Percentiles rank a stretch among this genome's conserved stretches.
These are phyloP conservation scores for Mactromeris polynyma DNA, from an alignment of 2,888 invertebrate genomes.

Conservation along the genomic window DNA sequence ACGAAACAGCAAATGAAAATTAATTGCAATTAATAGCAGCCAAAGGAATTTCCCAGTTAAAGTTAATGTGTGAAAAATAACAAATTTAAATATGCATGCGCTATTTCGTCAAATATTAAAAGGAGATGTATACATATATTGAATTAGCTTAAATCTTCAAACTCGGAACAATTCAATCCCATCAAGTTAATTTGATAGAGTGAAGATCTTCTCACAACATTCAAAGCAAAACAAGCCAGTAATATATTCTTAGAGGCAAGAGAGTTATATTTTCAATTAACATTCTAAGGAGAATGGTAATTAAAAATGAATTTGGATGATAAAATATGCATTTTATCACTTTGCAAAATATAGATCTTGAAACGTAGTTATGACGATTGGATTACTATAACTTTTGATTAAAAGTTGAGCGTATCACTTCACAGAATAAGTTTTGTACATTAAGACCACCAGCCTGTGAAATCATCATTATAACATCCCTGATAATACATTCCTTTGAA, in stretches of 20 bases:
- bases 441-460: too few species aligned
- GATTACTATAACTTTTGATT: too few species aligned
- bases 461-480: too few species aligned
- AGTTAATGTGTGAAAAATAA: conserved; percentile 16
- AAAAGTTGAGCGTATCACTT: too few species aligned
- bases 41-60: neutral
- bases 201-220: neutral
- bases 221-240: neutral
- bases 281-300: neutral
- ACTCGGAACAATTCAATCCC: neutral
- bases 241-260: neutral
- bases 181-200: neutral
- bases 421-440: too few species aligned
- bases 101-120: conserved; percentile 3
- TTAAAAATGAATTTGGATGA: neutral
- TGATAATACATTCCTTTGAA: too few species aligned
- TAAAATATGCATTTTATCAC: too few species aligned
- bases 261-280: neutral
- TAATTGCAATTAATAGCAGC: neutral
- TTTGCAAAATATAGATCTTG: too few species aligned
- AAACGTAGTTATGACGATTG: too few species aligned
- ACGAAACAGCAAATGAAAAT: conserved; percentile 9
- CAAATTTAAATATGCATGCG: conserved; percentile 6
- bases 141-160: neutral
- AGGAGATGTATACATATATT: neutral